Conservation (phyloP, 2,797 vertebrate genomes). For the Gouania willdenowi region DNA sequence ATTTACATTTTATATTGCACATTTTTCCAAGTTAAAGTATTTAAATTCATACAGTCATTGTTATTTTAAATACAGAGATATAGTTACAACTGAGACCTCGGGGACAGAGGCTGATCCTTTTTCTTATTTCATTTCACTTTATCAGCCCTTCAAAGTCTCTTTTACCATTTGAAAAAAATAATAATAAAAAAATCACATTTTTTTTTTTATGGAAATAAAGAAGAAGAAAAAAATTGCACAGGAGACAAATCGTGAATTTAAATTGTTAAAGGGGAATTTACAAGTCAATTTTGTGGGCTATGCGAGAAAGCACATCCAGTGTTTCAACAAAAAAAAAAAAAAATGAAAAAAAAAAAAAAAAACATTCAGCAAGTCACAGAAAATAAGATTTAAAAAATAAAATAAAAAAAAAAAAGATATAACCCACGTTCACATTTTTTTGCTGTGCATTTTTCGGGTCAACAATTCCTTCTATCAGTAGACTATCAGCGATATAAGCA, state of each 20-base stretch:
- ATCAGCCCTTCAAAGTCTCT: conserved; percentile 76
- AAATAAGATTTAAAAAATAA: conserved; percentile 47
- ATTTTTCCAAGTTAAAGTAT: conserved; percentile 98
- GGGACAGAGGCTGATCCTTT: conserved; percentile 86
- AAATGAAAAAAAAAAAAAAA: conserved; percentile 18
- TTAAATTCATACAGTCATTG: conserved; percentile 95
- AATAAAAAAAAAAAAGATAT: conserved; percentile 34
- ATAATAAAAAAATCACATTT: conserved; percentile 27
- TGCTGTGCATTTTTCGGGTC: conserved; percentile 47
- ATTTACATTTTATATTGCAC: conserved; percentile 99
- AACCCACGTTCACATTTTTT: conserved; percentile 54
- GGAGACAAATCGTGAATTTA: conserved; percentile 51
- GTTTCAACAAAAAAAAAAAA: conserved; percentile 53
- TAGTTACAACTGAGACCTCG: conserved; percentile 92
- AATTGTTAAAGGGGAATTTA: conserved; percentile 39
- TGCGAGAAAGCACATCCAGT: conserved; percentile 57
- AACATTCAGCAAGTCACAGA: conserved; percentile 71
- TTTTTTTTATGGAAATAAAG: conserved; percentile 38
- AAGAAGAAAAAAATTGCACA: too few species aligned
- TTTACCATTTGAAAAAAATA: conserved; percentile 47
- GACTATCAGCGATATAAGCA: conserved; percentile 56
- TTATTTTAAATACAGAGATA: conserved; percentile 98
- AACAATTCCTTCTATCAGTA: conserved; percentile 59
- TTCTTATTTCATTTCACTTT: conserved; percentile 83
- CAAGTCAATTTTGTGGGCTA: conserved; percentile 41